Evolutionary conservation across 2,113 vertebrate genomes (phyloP), one percentile per base, ranked within the genome.

Genomic region (Mormyrus iriodes): DNA sequence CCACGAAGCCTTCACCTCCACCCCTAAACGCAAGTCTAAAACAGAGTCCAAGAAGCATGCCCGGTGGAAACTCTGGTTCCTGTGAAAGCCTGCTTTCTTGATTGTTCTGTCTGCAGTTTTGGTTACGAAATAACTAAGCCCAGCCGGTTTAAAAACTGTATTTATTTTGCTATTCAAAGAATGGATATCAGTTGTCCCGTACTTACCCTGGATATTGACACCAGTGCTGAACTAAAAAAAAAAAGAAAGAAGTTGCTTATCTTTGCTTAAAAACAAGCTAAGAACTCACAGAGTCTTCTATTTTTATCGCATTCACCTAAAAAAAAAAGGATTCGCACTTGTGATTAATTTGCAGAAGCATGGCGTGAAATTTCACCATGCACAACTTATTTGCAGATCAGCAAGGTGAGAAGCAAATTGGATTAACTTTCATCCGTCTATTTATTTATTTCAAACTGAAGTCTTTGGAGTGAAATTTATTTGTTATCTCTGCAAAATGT

Each of bases 51-150:
- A 99, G 97, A 99, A 99, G 96, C 98, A 99, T 0, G 98, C 97
- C 88, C 97, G 98, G 89, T 99, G 98, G 98, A 99, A 98, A 99
- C 98, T 99, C 94, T 99, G 98, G 98, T 99, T 99, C 95, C 96
- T 99, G 93, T 99, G 96, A 97, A 94, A 91, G 73, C n/a, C 49
- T 44, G 4, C 49, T 61, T 19, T 58, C 24, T 19, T 44, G 13
- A n/a, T 31, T 31, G 19, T 73, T 73, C 51, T 31, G 13, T 73
- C 52, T 51, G 82, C 42, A 49, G 48, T n/a, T 39, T n/a, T 0
- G 89, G 90, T 90, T 91, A 90, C 90, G 90, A 88, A 90, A 92
- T 90, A 90, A 91, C 3, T n/a, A 21, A 73, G 89, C 73, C 76
- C 21, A 48, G 53, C 86, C n/a, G 15, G 53, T 21, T 49, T 88